These are phyloP conservation scores for Chloroceryle aenea DNA, from an alignment of 2,113 vertebrate species.

Conservation along the genomic window DNA sequence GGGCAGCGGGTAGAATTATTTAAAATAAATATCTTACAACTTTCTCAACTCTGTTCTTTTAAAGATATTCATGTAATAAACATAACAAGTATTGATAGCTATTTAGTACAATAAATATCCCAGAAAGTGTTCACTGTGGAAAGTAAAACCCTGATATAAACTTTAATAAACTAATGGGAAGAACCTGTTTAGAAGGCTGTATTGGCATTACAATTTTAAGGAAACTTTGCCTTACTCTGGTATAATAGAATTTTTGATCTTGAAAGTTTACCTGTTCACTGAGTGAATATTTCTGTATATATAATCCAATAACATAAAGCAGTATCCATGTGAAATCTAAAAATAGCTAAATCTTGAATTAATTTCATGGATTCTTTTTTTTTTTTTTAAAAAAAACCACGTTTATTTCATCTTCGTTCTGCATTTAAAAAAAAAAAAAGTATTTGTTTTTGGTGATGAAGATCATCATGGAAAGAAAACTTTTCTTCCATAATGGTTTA, in stretches of 20 bases:
- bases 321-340: neutral
- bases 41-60: neutral
- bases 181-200: neutral
- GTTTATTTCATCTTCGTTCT: neutral
- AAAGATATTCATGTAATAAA: neutral
- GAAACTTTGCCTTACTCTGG: neutral
- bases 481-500: neutral
- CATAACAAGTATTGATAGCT: neutral
- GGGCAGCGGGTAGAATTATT: neutral
- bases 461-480: neutral
- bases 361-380: neutral
- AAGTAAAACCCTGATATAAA: neutral
- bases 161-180: neutral
- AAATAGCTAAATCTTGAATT: neutral
- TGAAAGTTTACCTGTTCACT: too few relatives aligned
- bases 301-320: neutral
- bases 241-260: conserved; percentile 10
- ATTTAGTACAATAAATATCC: neutral
- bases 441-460: neutral
- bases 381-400: neutral
- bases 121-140: neutral
- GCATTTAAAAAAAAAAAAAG: neutral
- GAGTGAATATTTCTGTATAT: neutral
- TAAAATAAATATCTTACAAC: neutral
- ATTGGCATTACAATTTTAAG: neutral